Percentiles rank a stretch among this genome's conserved stretches.
Conservation (phyloP, 2,113 vertebrate genomes). For the Acanthisitta chloris region DNA sequence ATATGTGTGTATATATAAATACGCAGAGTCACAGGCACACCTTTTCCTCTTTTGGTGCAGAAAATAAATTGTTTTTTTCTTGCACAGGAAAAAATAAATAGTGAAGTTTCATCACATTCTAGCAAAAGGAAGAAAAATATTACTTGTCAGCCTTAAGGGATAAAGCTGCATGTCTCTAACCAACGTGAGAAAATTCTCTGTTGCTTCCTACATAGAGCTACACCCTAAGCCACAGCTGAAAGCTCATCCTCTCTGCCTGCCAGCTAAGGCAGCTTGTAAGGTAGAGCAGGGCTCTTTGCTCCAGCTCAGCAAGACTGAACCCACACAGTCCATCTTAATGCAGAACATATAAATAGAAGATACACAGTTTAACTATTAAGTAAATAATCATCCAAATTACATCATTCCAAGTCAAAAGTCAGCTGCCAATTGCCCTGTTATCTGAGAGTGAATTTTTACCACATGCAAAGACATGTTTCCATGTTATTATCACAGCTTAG, state of each 20-base stretch:
- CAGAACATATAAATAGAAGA: slow-evolving; percentile 2
- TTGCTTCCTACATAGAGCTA: slow-evolving; percentile 36
- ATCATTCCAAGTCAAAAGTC: slow-evolving; percentile 22
- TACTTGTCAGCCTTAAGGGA: background rate
- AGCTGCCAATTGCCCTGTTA: slow-evolving; percentile 20
- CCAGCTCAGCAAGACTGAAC: background rate
- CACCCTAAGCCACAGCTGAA: slow-evolving; percentile 32
- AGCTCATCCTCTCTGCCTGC: background rate
- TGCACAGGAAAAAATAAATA: background rate
- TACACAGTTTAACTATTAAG: background rate
- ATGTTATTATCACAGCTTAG: background rate
- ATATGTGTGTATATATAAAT: background rate
- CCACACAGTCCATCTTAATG: slow-evolving; percentile 28
- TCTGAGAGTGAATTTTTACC: slow-evolving; percentile 18
- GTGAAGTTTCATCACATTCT: background rate
- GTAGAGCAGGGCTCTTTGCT: background rate
- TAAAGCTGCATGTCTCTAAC: background rate
- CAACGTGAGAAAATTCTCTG: slow-evolving; percentile 40
- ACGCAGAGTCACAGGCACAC: background rate
- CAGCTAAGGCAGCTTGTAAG: background rate
- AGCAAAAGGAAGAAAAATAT: background rate
- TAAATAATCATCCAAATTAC: background rate
- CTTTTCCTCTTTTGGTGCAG: background rate
- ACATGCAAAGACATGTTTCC: slow-evolving; percentile 35
- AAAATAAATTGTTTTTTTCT: background rate